Conservation (phyloP, 2,113 vertebrate genomes). For the Ifrita kowaldi region DNA sequence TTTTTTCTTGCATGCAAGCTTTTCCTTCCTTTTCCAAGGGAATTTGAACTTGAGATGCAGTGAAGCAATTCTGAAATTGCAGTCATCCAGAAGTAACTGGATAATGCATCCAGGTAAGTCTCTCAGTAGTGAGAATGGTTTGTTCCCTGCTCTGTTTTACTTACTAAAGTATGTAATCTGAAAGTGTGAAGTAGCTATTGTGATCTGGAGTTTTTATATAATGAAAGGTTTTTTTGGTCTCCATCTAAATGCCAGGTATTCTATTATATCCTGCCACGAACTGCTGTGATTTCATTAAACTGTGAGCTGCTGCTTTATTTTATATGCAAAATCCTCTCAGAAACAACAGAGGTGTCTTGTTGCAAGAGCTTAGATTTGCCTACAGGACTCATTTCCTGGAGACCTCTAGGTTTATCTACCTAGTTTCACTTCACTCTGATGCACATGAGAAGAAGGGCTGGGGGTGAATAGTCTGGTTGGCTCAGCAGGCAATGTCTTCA, state of each 20-base stretch:
- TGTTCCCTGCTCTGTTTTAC: neutral
- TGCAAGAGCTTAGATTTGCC: neutral
- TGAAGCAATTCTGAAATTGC: neutral
- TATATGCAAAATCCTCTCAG: neutral
- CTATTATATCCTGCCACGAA: neutral
- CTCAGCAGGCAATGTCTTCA: neutral
- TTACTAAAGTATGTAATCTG: neutral
- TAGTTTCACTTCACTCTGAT: neutral
- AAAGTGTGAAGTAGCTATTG: neutral
- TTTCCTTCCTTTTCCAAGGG: neutral
- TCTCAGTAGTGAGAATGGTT: neutral
- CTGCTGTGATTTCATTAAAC: neutral
- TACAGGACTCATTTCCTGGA: neutral
- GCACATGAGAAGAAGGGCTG: neutral
- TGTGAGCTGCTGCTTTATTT: neutral
- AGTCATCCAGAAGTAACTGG: neutral
- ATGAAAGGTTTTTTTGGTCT: neutral
- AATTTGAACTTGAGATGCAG: neutral
- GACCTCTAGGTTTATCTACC: neutral
- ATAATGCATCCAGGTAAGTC: neutral
- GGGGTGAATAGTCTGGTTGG: neutral
- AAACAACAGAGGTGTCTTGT: neutral
- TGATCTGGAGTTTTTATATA: neutral
- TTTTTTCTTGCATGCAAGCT: neutral
- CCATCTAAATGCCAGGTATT: neutral